Evolutionary conservation across 2,888 invertebrate genomes (phyloP), one percentile per base, ranked within the genome.

Genomic region (Plusia festucae): DNA sequence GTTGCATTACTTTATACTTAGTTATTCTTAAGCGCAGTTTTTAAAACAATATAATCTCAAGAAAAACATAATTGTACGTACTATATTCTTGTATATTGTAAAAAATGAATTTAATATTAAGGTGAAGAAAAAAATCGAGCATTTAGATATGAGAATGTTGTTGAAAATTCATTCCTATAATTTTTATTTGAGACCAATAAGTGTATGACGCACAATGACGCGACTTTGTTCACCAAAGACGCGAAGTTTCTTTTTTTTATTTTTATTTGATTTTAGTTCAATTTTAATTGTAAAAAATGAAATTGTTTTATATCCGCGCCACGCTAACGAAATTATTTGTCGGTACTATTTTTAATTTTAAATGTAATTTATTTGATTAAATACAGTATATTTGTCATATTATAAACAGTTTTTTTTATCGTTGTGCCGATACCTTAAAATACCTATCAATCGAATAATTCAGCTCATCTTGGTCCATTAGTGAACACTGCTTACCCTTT

Each of bases 361-460:
- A 91, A 88, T 93, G 86, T 94, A 93, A 93, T 93, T 94, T 93
- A 93, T 93, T 93, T 92, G 90, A 88, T 89, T 91, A 90, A 94
- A 93, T 93, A 91, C 90, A 93, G 89, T 94, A 94, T 94, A 94
- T 94, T 94, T 94, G 94, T 94, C 94, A 86, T 87, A 88, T 79
- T 79, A n/a, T n/a, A 79, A 22, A 53, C 0, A 8, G 11, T 0
- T 16, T 30, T 16, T 71, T 54, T 52, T 13, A 15, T 15, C 5
- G 2, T 20, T n/a, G 15, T 15, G 1, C 0, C n/a, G n/a, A n/a
- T n/a, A n/a, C n/a, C n/a, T n/a, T n/a, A n/a, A n/a, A n/a, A n/a
- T n/a, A n/a, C n/a, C n/a, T n/a, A n/a, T n/a, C n/a, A n/a, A n/a
- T n/a, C n/a, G n/a, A n/a, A n/a, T n/a, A n/a, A n/a, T n/a, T n/a